Base-by-base conservation (phyloP, 2,797 vertebrate genomes). In the Myripristis murdjan region DNA sequence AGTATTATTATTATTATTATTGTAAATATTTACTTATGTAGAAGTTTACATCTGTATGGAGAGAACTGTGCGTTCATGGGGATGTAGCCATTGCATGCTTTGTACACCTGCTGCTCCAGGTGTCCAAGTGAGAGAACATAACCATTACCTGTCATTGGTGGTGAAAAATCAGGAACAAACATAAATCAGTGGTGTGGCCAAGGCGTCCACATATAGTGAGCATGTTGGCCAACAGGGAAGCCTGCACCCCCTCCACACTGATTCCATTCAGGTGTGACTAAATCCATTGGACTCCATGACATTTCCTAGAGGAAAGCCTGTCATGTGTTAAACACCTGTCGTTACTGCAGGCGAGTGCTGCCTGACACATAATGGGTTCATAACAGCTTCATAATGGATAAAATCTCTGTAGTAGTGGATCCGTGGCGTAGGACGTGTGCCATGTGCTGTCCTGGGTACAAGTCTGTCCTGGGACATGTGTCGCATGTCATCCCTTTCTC, bases 241-340 rank as follows among this genome's bases (percentile, higher is more conserved):
- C 75, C 57, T 60, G 70, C 78, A 62, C 55, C 15, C 64, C 65
- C 64, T 54, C 35, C 24, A 84, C 68, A 79, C 61, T 85, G 75
- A 73, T 77, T 77, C 82, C 43, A 84, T 83, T 91, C 81, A 92
- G 84, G 72, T 87, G 81, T 71, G 79, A 78, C 75, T 61, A 62
- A 79, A 68, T 55, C 23, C 8, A 47, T 69, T 41, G 31, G 73
- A 73, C 79, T 51, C 63, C 62, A 54, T 47, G 41, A 48, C 57
- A 43, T 33, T 52, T 53, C 23, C 43, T 24, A 37, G 39, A 46
- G 24, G 10, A 58, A 70, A 22, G 55, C 26, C 33, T 56, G 53
- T 18, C 37, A 57, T 64, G 47, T 71, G 53, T n/a, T n/a, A 70
- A 20, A 57, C n/a, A 8, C 22, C 72, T 81, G 71, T 76, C 76